These are phyloP conservation scores for Drosophila falleni DNA, from an alignment of 2,888 invertebrate genomes.

Conservation along the genomic window DNA sequence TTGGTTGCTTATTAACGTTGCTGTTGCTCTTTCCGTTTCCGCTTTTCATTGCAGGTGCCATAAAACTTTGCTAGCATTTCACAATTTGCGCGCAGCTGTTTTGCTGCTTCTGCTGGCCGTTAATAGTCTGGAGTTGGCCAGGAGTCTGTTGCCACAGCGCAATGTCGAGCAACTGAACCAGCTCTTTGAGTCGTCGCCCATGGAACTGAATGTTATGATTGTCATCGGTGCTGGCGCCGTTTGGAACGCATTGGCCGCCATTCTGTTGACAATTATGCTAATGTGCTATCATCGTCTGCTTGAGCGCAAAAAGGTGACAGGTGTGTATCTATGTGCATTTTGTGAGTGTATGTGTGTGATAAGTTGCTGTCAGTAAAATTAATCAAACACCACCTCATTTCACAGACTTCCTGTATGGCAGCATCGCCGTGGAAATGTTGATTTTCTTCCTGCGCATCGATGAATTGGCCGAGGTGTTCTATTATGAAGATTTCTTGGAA, in stretches of 20 bases:
- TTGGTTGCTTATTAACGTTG: constrained; percentile 14
- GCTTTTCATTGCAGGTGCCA: constrained; percentile 73
- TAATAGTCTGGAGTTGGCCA: constrained; percentile 83
- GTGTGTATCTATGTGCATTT: constrained; percentile 62
- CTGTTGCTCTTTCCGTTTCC: constrained; percentile 31
- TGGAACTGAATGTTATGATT: constrained; percentile 68
- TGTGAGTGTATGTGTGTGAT: constrained; percentile 16
- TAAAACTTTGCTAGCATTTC: constrained; percentile 83
- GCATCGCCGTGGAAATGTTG: constrained; percentile 66
- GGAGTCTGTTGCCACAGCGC: constrained; percentile 77
- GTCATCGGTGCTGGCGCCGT: constrained; percentile 74
- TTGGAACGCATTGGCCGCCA: constrained; percentile 80
- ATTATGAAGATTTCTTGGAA: constrained; percentile 74
- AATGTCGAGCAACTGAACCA: constrained; percentile 46
- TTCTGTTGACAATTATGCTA: constrained; percentile 80
- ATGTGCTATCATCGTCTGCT: constrained; percentile 83
- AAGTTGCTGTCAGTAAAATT: constrained; percentile 46
- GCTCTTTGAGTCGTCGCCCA: constrained; percentile 53
- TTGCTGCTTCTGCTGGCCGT: constrained; percentile 81
- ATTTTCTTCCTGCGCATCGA: constrained; percentile 78
- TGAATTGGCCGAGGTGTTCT: constrained; percentile 80
- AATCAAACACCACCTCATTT: constrained; percentile 45
- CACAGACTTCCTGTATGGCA: constrained; percentile 81
- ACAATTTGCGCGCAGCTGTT: constrained; percentile 83
- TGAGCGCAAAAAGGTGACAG: constrained; percentile 82